These are phyloP conservation scores for Elgaria multicarinata DNA, from an alignment of 2,113 vertebrate genomes.

Conservation along the genomic window DNA sequence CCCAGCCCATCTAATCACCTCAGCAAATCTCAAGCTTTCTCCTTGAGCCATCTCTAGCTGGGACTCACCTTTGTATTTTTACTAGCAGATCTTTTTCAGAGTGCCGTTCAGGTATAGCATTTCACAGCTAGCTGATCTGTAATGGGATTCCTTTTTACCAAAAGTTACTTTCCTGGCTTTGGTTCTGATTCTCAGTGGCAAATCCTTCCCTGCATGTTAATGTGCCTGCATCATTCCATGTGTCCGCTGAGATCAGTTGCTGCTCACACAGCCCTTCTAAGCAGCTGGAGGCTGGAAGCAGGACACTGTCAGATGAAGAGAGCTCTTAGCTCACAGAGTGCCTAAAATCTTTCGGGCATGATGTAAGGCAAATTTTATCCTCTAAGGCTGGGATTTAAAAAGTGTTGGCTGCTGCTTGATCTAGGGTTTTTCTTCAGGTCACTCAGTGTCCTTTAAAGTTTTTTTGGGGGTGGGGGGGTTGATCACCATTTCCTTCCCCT, in stretches of 20 bases:
- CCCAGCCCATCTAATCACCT: neutral
- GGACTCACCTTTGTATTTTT: constrained; percentile 8
- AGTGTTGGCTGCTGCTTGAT: neutral
- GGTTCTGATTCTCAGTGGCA: constrained; percentile 60
- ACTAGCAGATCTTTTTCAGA: constrained; percentile 41
- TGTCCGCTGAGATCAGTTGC: neutral
- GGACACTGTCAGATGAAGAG: neutral
- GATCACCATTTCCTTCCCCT: neutral
- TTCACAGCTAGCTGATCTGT: constrained; percentile 68
- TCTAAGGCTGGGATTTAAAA: neutral
- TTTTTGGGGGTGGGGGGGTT: too few species aligned
- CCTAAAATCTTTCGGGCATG: neutral
- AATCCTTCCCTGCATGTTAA: constrained; percentile 47
- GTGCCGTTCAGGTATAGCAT: constrained; percentile 51
- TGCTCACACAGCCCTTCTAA: neutral
- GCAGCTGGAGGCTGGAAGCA: neutral
- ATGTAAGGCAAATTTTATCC: neutral
- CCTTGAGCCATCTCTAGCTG: constrained; percentile 29
- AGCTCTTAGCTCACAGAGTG: accelerated
- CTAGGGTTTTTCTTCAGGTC: neutral
- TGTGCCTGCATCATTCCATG: neutral
- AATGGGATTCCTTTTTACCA: constrained; percentile 65
- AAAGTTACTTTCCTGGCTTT: constrained; percentile 58
- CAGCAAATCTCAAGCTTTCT: neutral
- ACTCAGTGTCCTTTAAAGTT: neutral